Evolutionary conservation across 2,113 vertebrate species (phyloP).

Genomic region (Microcebus lehilahytsara): DNA sequence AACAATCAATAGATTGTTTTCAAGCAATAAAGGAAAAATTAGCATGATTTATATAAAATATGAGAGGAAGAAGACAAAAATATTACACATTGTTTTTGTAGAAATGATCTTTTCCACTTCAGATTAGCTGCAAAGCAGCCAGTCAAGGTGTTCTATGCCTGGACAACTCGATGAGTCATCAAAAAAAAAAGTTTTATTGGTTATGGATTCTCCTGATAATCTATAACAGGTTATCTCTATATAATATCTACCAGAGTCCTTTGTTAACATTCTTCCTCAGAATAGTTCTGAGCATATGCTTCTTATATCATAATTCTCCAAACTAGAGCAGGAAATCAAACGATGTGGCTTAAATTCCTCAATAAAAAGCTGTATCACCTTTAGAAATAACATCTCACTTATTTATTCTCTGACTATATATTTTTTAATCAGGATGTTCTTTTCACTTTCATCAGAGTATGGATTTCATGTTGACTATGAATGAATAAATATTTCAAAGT

Average conservation of each 20-base stretch:
- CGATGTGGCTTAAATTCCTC: neutral
- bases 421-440: neutral
- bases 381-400: neutral
- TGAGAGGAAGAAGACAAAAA: neutral
- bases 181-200: neutral
- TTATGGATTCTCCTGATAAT: neutral
- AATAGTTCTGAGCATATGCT: neutral
- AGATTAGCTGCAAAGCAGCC: neutral
- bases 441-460: neutral
- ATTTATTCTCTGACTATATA: neutral
- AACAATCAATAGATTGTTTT: neutral
- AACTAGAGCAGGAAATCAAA: neutral
- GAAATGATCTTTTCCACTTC: neutral
- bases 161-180: neutral
- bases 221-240: neutral
- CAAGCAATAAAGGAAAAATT: neutral
- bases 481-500: neutral
- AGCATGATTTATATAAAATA: neutral
- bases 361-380: neutral
- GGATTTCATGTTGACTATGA: neutral
- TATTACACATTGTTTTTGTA: neutral
- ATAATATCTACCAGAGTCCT: neutral
- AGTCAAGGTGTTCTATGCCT: neutral
- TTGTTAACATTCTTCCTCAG: neutral
- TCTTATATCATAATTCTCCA: neutral